Evolutionary conservation across 2,888 invertebrate species (phyloP).

Genomic region (Trissonchulus sp.): DNA sequence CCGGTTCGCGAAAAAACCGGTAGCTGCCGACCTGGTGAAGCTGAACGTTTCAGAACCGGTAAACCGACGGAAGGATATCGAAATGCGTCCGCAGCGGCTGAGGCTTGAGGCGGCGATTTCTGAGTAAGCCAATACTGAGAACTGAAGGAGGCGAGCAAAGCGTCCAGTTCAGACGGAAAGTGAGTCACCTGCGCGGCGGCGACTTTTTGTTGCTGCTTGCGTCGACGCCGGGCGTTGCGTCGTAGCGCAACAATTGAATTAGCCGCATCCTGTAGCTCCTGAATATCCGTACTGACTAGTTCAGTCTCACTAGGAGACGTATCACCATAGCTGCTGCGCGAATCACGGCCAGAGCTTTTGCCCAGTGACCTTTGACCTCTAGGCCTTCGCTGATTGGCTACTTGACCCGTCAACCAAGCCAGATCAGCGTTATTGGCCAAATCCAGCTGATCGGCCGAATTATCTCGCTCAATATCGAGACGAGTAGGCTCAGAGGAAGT

Average conservation of each 20-base stretch:
- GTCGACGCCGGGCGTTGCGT: background rate
- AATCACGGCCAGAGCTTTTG: too few relatives aligned
- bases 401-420: background rate
- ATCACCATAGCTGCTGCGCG: background rate
- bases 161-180: background rate
- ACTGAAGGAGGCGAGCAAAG: too few relatives aligned
- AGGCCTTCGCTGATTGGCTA: background rate
- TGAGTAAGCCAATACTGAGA: too few relatives aligned
- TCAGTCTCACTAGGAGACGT: conserved; percentile 31
- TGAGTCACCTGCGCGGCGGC: background rate
- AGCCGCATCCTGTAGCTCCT: conserved; percentile 47
- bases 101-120: background rate
- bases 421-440: background rate
- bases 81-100: background rate
- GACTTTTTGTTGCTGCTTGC: background rate
- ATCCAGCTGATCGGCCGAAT: background rate
- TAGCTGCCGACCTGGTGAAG: too few relatives aligned
- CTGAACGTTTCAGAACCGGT: too few relatives aligned
- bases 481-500: conserved; percentile 30
- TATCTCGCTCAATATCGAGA: background rate
- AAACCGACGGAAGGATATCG: too few relatives aligned
- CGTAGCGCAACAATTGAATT: conserved; percentile 44
- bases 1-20: background rate
- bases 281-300: conserved; percentile 44
- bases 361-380: too few relatives aligned